Percentiles rank a stretch among this genome's conserved stretches.
These are phyloP conservation scores for Rhinoptilus africanus DNA, from an alignment of 2,113 vertebrate genomes.

Conservation along the genomic window DNA sequence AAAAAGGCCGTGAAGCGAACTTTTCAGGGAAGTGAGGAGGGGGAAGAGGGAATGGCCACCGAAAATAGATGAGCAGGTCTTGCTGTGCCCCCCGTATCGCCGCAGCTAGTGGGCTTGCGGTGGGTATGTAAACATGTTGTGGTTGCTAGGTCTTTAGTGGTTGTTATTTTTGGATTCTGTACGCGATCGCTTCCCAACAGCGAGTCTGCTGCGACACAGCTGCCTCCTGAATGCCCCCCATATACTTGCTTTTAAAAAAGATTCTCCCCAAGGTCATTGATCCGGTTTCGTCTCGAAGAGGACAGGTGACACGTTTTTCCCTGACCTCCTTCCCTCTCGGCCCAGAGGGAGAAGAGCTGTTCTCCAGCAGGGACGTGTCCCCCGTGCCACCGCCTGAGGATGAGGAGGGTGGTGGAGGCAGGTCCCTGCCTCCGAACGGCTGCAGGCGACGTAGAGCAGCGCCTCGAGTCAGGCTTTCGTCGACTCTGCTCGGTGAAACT, in stretches of 20 bases:
- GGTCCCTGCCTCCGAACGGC: not conserved
- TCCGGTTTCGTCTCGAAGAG: not conserved
- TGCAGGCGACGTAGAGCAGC: not conserved
- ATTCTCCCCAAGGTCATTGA: constrained; percentile 24
- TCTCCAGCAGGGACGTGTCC: not conserved
- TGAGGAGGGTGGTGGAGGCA: not conserved
- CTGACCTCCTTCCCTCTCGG: not conserved
- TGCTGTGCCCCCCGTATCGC: not conserved
- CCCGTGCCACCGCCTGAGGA: not conserved
- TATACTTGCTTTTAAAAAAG: not conserved
- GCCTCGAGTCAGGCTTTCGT: not conserved
- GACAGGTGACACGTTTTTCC: constrained; percentile 40
- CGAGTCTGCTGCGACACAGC: constrained; percentile 65
- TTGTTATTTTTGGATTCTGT: constrained; percentile 76
- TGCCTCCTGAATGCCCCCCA: constrained; percentile 57
- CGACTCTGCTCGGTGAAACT: not conserved
- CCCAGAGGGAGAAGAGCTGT: not conserved
- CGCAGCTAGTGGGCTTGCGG: constrained; percentile 13
- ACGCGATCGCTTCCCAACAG: constrained; percentile 63
- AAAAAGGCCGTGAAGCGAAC: not conserved
- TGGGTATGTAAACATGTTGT: constrained; percentile 74
- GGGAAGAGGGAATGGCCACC: constrained; percentile 14
- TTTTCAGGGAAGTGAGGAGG: not conserved
- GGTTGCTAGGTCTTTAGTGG: constrained; percentile 77
- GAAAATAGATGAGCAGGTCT: constrained; percentile 38